These are phyloP conservation scores for Periophthalmus magnuspinnatus DNA, from an alignment of 2,797 vertebrate species.

Conservation along the genomic window DNA sequence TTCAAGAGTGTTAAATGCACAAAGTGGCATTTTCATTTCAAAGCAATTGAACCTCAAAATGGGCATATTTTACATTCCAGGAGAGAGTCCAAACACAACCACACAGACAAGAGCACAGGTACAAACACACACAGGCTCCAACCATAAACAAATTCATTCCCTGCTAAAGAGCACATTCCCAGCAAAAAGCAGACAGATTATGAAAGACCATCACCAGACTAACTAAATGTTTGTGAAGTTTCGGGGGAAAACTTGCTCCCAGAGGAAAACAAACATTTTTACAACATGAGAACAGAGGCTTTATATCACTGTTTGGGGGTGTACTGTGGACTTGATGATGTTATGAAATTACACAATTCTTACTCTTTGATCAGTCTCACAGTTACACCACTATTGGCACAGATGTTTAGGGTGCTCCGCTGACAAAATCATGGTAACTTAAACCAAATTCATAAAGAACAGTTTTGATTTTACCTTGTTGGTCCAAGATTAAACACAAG, in stretches of 20 bases:
- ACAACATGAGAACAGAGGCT: conserved; percentile 52
- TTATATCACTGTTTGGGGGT: conserved; percentile 33
- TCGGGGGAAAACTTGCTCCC: conserved; percentile 30
- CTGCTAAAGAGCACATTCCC: conserved; percentile 27
- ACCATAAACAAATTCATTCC: conserved; percentile 35
- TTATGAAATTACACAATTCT: conserved; percentile 47
- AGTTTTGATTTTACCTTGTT: conserved; percentile 78
- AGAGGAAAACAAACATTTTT: conserved; percentile 59
- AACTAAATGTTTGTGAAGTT: conserved; percentile 19
- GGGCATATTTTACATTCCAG: conserved; percentile 57
- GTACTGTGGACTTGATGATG: conserved; percentile 14
- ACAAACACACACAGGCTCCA: conserved; percentile 23
- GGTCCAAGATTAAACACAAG: conserved; percentile 85
- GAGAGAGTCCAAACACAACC: conserved; percentile 45
- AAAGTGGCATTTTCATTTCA: conserved; percentile 62
- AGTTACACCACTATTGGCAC: conserved; percentile 29
- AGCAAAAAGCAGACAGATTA: conserved; percentile 15
- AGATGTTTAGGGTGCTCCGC: conserved; percentile 27
- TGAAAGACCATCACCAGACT: conserved; percentile 20
- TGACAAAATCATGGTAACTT: too few species aligned
- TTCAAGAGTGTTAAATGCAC: conserved; percentile 39
- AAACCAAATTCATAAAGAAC: not conserved
- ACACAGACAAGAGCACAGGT: conserved; percentile 32
- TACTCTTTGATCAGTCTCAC: conserved; percentile 28
- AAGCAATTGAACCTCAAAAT: conserved; percentile 53